Evolutionary conservation across 2,888 invertebrate genomes (phyloP).

Genomic region (Tetropium fuscum): DNA sequence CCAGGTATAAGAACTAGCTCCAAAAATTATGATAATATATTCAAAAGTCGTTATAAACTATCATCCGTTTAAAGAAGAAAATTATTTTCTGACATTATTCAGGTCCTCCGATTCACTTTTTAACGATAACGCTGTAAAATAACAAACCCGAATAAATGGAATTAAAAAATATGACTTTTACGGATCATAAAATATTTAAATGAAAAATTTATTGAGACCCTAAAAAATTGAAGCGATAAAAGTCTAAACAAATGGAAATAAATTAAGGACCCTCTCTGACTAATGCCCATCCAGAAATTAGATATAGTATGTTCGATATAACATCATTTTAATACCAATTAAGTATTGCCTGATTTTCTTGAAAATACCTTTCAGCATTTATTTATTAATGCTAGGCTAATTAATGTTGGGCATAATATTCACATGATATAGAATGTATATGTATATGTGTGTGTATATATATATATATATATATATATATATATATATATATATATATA

Average conservation of each 20-base stretch:
- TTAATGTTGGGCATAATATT: too few species aligned
- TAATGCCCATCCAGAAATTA: constrained; percentile 32
- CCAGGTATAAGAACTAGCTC: constrained; percentile 43
- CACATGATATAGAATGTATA: too few species aligned
- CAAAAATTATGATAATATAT: constrained; percentile 49
- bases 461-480: too few species aligned
- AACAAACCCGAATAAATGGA: constrained; percentile 48
- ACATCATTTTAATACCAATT: too few species aligned
- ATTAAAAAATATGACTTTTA: constrained; percentile 48
- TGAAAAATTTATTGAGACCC: constrained; percentile 22
- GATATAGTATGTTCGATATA: too few species aligned
- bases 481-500: too few species aligned
- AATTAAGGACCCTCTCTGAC: constrained; percentile 29
- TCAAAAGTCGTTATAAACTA: constrained; percentile 37
- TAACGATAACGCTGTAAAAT: constrained; percentile 39
- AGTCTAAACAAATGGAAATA: constrained; percentile 29
- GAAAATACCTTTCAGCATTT: too few species aligned
- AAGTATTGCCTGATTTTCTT: too few species aligned
- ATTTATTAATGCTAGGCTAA: too few species aligned
- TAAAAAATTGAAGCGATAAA: constrained; percentile 29
- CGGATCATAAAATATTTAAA: constrained; percentile 38
- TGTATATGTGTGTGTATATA: too few species aligned
- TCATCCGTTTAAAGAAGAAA: constrained; percentile 34
- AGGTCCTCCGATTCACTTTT: constrained; percentile 35
- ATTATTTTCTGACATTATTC: constrained; percentile 38